Conservation (phyloP, 2,888 invertebrate genomes). For the Villa cingulata region DNA sequence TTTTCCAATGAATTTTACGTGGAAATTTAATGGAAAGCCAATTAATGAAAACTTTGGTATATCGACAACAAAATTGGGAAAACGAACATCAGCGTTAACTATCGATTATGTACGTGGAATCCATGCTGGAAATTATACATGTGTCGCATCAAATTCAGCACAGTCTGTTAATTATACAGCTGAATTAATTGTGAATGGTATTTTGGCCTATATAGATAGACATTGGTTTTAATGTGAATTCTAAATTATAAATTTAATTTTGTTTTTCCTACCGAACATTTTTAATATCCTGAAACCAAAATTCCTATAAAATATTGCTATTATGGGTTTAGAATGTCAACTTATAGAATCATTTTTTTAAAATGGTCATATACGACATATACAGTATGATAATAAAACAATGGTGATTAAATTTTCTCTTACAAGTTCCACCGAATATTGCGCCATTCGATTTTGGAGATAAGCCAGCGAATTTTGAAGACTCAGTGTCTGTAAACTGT, state of each 20-base stretch:
- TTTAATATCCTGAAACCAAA: neutral
- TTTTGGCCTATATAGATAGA: no score
- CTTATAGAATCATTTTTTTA: no score
- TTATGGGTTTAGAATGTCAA: no score
- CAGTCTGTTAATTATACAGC: constrained; percentile 46
- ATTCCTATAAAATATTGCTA: no score
- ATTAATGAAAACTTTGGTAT: constrained; percentile 38
- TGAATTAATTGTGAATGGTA: constrained; percentile 46
- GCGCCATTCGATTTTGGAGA: constrained; percentile 46
- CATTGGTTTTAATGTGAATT: no score
- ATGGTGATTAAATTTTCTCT: no score
- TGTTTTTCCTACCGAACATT: no score
- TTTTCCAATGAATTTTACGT: constrained; percentile 49
- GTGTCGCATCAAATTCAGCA: constrained; percentile 50
- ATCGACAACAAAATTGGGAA: constrained; percentile 39
- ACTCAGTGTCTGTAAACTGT: constrained; percentile 45
- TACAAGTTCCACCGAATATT: constrained; percentile 42
- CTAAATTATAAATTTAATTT: no score
- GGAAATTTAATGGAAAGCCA: constrained; percentile 45
- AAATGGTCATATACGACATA: no score
- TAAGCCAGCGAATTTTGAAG: constrained; percentile 45
- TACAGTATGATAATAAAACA: no score
- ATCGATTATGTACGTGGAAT: constrained; percentile 54
- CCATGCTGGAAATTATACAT: constrained; percentile 59
- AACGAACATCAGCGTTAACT: constrained; percentile 49